phyloP scores from a whole-genome alignment of 2,113 vertebrate species.

The zebrafish (Danio rerio) region GRCz12tu NC_133178.1:57019001-57019500 shows the following conservation, averaged over 20 bases:
- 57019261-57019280: neutral
- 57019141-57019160: slow-evolving; percentile 88
- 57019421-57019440: too few relatives aligned
- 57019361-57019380: too few relatives aligned
- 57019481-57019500: too few relatives aligned
- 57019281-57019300: too few relatives aligned
- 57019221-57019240: neutral
- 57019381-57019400: too few relatives aligned
- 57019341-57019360: too few relatives aligned
- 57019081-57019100: slow-evolving; percentile 87
- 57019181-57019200: slow-evolving; percentile 65
- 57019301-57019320: too few relatives aligned
- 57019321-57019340: too few relatives aligned
- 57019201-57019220: slow-evolving; percentile 16
- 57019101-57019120: slow-evolving; percentile 92
- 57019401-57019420: too few relatives aligned
- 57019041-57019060: neutral
- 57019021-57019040: neutral
- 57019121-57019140: slow-evolving; percentile 90
- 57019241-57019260: neutral
- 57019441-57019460: too few relatives aligned
- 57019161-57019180: slow-evolving; percentile 89
- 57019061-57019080: slow-evolving; percentile 86
- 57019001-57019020: slow-evolving; percentile 21
- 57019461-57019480: too few relatives aligned